A percentile compares a stretch with the other conserved stretches of the same genome.
phyloP scores from a whole-genome alignment of 2,888 invertebrate genomes.

The Lottia scabra region DNA sequence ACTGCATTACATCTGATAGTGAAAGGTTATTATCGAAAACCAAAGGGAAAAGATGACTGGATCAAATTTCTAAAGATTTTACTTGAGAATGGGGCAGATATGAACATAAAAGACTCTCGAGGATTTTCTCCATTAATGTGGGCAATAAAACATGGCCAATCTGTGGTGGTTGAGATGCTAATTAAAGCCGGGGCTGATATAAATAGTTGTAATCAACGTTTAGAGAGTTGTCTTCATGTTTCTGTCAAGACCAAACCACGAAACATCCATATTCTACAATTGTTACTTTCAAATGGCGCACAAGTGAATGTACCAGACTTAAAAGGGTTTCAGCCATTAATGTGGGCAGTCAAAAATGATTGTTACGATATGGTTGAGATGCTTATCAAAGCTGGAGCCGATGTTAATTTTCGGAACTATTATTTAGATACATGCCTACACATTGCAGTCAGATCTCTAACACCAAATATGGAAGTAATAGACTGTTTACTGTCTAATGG shows the following conservation, averaged over 20 bases:
- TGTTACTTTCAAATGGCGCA: conserved; percentile 18
- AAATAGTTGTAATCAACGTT: too few relatives aligned
- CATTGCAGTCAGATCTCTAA: too few relatives aligned
- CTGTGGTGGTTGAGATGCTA: conserved; percentile 12
- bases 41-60: too few relatives aligned
- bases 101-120: conserved; percentile 22
- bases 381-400: conserved; percentile 24
- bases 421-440: conserved; percentile 19
- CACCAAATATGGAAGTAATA: not conserved
- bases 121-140: conserved; percentile 15
- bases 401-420: conserved; percentile 22
- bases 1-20: too few relatives aligned
- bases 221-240: too few relatives aligned
- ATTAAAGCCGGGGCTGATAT: conserved; percentile 16
- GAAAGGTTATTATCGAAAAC: too few relatives aligned
- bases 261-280: not conserved
- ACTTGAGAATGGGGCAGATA: conserved; percentile 17
- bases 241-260: too few relatives aligned
- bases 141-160: conserved; percentile 20
- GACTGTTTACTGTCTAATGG: not conserved
- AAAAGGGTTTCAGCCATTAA: conserved; percentile 24
- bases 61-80: conserved; percentile 8
- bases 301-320: conserved; percentile 21
- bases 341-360: conserved; percentile 21
- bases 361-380: conserved; percentile 11